These are phyloP conservation scores for Ormyrus thymus DNA, from an alignment of 2,888 invertebrate genomes.

Conservation along the genomic window DNA sequence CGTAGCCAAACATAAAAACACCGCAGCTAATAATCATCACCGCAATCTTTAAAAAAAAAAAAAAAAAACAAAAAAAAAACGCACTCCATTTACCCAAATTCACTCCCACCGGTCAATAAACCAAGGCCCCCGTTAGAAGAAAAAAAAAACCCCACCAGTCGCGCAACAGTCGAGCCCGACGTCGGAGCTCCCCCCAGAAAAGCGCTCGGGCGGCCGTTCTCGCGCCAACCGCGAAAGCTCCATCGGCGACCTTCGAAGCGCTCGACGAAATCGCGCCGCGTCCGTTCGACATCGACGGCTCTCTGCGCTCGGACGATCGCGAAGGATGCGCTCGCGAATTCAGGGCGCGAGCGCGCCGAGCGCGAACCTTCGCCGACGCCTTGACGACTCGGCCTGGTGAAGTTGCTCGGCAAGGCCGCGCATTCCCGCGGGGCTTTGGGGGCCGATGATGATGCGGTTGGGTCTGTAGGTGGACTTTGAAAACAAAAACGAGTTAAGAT, in stretches of 20 bases:
- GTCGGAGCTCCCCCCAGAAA: not conserved
- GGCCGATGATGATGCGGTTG: not conserved
- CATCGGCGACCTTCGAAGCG: not conserved
- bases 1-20: no score
- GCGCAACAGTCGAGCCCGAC: not conserved
- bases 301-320: not conserved
- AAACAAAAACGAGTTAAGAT: no score
- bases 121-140: no score
- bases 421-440: not conserved
- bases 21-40: no score
- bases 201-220: not conserved
- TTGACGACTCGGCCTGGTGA: not conserved
- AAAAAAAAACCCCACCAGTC: no score
- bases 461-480: not conserved
- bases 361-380: not conserved
- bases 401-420: not conserved
- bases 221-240: not conserved
- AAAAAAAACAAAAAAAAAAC: no score
- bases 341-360: conserved; percentile 16
- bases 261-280: not conserved
- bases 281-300: no score
- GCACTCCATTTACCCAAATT: no score
- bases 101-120: no score
- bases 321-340: conserved; percentile 41
- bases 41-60: no score